Evolutionary conservation across 2,888 invertebrate genomes (phyloP).

Genomic region (Hydraecia micacea): DNA sequence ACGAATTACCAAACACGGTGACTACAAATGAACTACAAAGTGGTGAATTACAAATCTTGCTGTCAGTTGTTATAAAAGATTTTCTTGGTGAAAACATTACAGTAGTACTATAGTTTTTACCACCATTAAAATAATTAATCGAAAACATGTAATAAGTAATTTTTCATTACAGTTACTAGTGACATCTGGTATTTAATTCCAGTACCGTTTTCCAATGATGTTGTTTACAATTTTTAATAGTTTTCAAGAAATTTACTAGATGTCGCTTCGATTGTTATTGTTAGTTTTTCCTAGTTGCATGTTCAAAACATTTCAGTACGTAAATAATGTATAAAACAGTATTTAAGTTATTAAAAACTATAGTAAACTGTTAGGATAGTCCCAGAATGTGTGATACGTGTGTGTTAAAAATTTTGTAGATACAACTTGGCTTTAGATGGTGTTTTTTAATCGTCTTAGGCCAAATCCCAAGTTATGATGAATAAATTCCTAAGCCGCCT

Average conservation of each 20-base stretch:
- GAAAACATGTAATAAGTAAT: background rate
- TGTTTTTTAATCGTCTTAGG: conserved; percentile 7
- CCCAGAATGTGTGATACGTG: conserved; percentile 23
- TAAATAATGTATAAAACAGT: conserved; percentile 38
- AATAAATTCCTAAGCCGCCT: conserved; percentile 41
- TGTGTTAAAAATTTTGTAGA: conserved; percentile 1
- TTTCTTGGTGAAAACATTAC: background rate
- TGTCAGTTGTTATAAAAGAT: background rate
- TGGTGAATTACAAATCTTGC: too few species aligned
- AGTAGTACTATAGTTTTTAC: too few species aligned
- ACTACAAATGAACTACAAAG: too few species aligned
- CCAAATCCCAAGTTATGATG: conserved; percentile 37
- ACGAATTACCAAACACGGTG: background rate
- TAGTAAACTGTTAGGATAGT: conserved; percentile 19
- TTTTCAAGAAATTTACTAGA: conserved; percentile 17
- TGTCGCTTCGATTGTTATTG: conserved; percentile 47
- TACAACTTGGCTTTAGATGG: background rate
- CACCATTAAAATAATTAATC: too few species aligned
- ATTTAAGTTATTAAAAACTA: background rate
- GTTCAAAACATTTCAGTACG: conserved; percentile 47
- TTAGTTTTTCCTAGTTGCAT: conserved; percentile 16
- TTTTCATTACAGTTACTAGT: background rate
- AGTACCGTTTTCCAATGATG: background rate
- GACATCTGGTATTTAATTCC: conserved; percentile 22
- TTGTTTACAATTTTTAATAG: background rate